Evolutionary conservation across 2,888 invertebrate genomes (phyloP).

Genomic region (Alentia gelatinosa): DNA sequence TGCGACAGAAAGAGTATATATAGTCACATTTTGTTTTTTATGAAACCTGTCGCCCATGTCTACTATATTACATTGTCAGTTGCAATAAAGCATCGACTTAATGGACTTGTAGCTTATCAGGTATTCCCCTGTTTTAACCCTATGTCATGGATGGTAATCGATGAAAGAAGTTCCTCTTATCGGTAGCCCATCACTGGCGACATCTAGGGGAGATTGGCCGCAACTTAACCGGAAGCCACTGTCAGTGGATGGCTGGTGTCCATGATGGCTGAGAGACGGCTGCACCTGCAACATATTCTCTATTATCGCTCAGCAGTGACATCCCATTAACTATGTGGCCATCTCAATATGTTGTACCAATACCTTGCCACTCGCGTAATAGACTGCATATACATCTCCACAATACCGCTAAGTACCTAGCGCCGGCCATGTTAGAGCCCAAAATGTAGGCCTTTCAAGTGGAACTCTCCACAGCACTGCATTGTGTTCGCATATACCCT

Average conservation of each 20-base stretch:
- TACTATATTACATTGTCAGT: too few species aligned
- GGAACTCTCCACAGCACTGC: neutral
- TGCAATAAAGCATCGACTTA: neutral
- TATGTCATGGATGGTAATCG: neutral
- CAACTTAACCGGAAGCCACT: neutral
- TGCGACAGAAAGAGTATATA: neutral
- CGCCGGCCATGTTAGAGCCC: neutral
- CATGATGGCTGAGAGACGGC: constrained; percentile 11
- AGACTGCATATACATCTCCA: neutral
- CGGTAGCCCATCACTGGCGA: too few species aligned
- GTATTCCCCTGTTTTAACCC: neutral
- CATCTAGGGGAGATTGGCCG: neutral
- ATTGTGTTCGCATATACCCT: neutral
- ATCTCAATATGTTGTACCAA: neutral
- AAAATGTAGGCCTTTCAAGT: too few species aligned
- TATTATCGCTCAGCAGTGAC: neutral
- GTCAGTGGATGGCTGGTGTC: neutral
- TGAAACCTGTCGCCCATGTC: neutral
- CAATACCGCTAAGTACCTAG: neutral
- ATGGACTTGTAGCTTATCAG: neutral
- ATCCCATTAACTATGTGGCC: neutral
- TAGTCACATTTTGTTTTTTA: neutral
- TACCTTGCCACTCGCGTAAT: neutral
- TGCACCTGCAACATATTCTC: neutral
- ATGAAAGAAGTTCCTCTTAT: neutral